Evolutionary conservation across 2,888 invertebrate genomes (phyloP).

Genomic region (Ephialtes manifestator): DNA sequence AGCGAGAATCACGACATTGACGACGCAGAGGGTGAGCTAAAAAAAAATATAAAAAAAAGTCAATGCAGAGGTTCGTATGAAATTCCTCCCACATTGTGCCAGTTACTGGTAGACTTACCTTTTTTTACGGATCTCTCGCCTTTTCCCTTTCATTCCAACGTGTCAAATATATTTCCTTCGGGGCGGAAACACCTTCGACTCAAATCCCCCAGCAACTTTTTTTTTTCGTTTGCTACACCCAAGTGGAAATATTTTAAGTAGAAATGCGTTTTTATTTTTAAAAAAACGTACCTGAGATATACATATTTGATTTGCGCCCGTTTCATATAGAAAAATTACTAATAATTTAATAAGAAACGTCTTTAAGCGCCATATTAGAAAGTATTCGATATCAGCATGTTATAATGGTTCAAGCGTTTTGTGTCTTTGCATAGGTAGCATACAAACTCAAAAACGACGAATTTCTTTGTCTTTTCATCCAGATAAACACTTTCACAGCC

Average conservation of each 20-base stretch:
- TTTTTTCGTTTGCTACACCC: neutral
- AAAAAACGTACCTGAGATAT: too few species aligned
- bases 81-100: constrained; percentile 81
- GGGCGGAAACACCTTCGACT: neutral
- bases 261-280: neutral
- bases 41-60: constrained; percentile 61
- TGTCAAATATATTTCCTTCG: constrained; percentile 64
- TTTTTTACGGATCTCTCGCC: constrained; percentile 52
- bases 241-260: neutral
- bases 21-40: constrained; percentile 36
- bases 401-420: too few species aligned
- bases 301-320: too few species aligned
- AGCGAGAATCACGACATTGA: constrained; percentile 72
- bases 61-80: constrained; percentile 65
- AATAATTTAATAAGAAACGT: neutral
- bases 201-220: neutral
- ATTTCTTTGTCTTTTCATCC: too few species aligned
- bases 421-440: too few species aligned
- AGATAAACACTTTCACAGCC: too few species aligned
- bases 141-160: constrained; percentile 52
- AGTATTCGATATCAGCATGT: too few species aligned
- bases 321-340: neutral
- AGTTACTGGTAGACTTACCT: constrained; percentile 69
- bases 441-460: too few species aligned
- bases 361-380: too few species aligned